Evolutionary conservation across 2,113 vertebrate genomes (phyloP), one percentile per base, ranked within the genome.

Genomic region (Tympanuchus pallidicinctus): DNA sequence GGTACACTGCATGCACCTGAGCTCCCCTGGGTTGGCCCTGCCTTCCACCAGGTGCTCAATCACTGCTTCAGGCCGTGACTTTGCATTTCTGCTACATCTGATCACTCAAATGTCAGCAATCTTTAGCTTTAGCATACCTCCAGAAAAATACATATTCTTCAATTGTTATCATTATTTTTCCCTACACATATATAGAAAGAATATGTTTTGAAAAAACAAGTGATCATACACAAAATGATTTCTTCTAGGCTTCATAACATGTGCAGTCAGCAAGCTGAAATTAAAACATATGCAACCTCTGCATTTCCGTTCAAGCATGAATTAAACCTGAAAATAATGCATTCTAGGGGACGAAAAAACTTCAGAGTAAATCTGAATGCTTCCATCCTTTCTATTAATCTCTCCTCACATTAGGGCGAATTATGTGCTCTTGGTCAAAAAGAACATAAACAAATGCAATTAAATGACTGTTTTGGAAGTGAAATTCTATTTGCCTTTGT

Each of bases 221-320:
- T 48, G 16, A 38, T 67, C 12, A 28, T 88, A 47, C 85, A 96
- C 48, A 86, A 92, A 94, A 85, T 80, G 0, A 66, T 96, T 95
- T 92, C 60, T 94, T 96, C 87, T 91, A 88, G 92, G 90, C 54
- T 72, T 92, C 36, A 63, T 88, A 92, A 86, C 52, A 88, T 94
- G 77, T 91, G 24, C 92, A 95, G 96, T 95, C 95, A 97, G 90
- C 61, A 91, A 95, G 38, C 63, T 93, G 85, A 97, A 97, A 94
- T 96, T 81, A 96, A 96, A 96, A 73, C 76, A 95, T 95, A 70
- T 87, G 52, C 77, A 88, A 95, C 86, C 82, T 95, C 81, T 93
- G 86, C 54, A 70, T 80, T 96, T 96, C 71, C 61, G 88, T 85
- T 95, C 93, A 93, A 64, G 94, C 92, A 96, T 65, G 93, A 93